A percentile compares a stretch with the other conserved stretches of the same genome.
Evolutionary conservation across 1,140 invertebrate genomes (phyloP).

Genomic region (Drosophila ironensis): DNA sequence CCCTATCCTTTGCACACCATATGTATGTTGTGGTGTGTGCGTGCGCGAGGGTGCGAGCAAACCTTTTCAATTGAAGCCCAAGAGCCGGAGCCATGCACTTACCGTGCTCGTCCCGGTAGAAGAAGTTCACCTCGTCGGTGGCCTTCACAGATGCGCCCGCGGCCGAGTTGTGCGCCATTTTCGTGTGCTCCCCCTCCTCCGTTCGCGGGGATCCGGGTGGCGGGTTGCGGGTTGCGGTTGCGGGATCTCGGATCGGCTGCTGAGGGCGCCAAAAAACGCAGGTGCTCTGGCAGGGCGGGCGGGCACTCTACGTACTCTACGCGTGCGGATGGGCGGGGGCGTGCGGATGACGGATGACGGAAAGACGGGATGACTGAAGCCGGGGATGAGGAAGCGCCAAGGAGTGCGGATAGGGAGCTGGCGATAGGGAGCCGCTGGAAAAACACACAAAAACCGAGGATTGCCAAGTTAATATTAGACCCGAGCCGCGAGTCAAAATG

Average conservation of each 20-base stretch:
- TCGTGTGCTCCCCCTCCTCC: too few species aligned
- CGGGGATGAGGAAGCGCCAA: too few species aligned
- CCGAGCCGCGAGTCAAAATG: conserved; percentile 71
- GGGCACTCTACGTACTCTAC: too few species aligned
- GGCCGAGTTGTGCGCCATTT: conserved; percentile 75
- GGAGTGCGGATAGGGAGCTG: too few species aligned
- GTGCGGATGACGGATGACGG: conserved; percentile 4
- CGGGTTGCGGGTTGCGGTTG: too few species aligned
- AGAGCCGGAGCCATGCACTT: conserved; percentile 34
- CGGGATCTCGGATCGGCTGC: too few species aligned
- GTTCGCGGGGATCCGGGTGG: too few species aligned
- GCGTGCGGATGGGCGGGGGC: conserved; percentile 13
- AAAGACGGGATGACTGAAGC: too few species aligned
- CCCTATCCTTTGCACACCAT: too few species aligned
- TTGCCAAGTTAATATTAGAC: conserved; percentile 55
- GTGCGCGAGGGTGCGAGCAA: conserved; percentile 4
- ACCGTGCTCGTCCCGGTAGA: conserved; percentile 77
- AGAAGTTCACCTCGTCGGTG: conserved; percentile 76
- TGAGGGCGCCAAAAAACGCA: conserved; percentile 58
- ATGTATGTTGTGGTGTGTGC: conserved; percentile 2
- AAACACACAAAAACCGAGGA: too few species aligned
- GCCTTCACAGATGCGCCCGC: conserved; percentile 49
- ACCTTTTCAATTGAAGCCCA: background rate
- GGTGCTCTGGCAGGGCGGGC: too few species aligned
- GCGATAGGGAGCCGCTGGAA: too few species aligned